Evolutionary conservation across 2,113 vertebrate genomes (phyloP), one percentile per base, ranked within the genome.

Genomic region (Garra rufa): DNA sequence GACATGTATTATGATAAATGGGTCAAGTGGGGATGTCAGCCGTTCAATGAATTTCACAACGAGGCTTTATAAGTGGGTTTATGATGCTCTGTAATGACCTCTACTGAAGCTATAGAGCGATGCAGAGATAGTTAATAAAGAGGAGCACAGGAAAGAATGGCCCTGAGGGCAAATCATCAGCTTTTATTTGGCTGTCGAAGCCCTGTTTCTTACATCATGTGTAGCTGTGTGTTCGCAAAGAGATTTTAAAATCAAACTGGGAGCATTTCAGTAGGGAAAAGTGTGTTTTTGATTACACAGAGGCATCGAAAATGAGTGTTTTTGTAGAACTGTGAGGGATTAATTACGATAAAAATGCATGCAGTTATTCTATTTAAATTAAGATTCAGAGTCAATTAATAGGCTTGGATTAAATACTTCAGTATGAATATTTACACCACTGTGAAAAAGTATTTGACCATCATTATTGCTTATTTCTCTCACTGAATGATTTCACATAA

Each of bases 81-180:
- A 41, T 41, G 30, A 41, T 59, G 52, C 13, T 76, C 46, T 52
- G 3, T 57, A 50, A 75, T 74, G 44, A 50, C 24, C 7, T 74
- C n/a, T 74, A 44, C 13, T 74, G 6, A 48, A 15, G 44, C 44
- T 75, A 26, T 28, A 70, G 52, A 55, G 19, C 17, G 50, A 55
- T 55, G 50, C 9, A 73, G 21, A 44, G 41, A 24, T 26, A 44
- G 65, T 69, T 69, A 69, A 69, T 11, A 69, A 8, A 69, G 34
- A 38, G 19, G 41, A 73, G 38, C 70, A n/a, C 70, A 73, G n/a
- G 71, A 50, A 44, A 75, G 44, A 50, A 19, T 30, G 14, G 71
- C 71, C 43, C 24, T 48, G 13, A 13, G 70, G 13, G n/a, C 43
- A 73, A 73, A 73, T 26, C 71, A 74, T 13, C 21, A 19, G 73